phyloP scores from a whole-genome alignment of 2,797 vertebrate species.

The Labroides dimidiatus region DNA sequence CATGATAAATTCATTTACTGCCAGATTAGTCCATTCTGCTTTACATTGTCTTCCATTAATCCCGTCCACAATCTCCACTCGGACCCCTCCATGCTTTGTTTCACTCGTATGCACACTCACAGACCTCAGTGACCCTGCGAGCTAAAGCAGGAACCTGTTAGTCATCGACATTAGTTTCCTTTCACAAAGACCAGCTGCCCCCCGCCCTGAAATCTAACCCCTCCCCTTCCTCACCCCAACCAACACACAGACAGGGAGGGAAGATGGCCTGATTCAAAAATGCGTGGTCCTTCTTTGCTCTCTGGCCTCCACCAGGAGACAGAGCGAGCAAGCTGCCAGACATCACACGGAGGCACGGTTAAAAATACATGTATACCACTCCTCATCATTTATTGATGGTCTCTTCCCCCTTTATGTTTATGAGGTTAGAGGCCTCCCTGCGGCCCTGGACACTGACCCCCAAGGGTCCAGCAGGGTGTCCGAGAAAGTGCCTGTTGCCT shows the following conservation, averaged over 20 bases:
- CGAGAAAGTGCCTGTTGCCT: slow-evolving; percentile 80
- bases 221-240: slow-evolving; percentile 20
- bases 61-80: background rate
- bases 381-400: slow-evolving; percentile 87
- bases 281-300: slow-evolving; percentile 70
- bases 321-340: slow-evolving; percentile 78
- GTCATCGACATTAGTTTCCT: slow-evolving; percentile 11
- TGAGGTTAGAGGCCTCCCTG: slow-evolving; percentile 78
- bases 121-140: slow-evolving; percentile 30
- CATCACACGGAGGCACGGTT: slow-evolving; percentile 84
- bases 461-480: slow-evolving; percentile 68
- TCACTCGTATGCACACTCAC: slow-evolving; percentile 19
- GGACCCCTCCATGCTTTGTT: background rate
- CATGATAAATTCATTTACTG: slow-evolving; percentile 2
- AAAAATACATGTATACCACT: slow-evolving; percentile 88
- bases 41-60: slow-evolving; percentile 5
- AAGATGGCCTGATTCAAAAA: slow-evolving; percentile 56
- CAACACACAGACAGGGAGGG: slow-evolving; percentile 13
- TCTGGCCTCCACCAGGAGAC: slow-evolving; percentile 77
- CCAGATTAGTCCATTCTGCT: background rate
- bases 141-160: slow-evolving; percentile 46
- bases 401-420: slow-evolving; percentile 86
- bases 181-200: slow-evolving; percentile 57
- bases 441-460: slow-evolving; percentile 79
- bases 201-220: slow-evolving; percentile 26